Evolutionary conservation across 2,888 invertebrate species (phyloP).

Genomic region (Altica lythri): DNA sequence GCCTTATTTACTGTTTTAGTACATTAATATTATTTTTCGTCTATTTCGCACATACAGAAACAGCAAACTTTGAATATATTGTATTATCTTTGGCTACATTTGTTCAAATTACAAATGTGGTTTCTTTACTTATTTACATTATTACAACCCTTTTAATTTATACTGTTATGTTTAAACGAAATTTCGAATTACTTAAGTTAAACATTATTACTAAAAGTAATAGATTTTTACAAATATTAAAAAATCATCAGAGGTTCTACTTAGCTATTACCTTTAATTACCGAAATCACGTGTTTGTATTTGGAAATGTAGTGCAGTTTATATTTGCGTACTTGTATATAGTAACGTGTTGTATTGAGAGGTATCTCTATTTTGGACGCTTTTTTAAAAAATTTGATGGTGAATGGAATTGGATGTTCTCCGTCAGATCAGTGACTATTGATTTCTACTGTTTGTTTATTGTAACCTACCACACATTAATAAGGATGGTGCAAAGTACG

Average conservation of each 20-base stretch:
- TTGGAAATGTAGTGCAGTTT: neutral
- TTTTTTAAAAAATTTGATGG: slow-evolving; percentile 1
- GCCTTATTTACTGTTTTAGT: neutral
- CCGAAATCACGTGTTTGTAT: slow-evolving; percentile 11
- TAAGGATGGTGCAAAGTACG: too few species aligned
- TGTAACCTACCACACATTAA: neutral
- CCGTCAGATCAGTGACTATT: neutral
- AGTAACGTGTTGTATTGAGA: slow-evolving; percentile 10
- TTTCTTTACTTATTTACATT: neutral
- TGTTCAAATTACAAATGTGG: neutral
- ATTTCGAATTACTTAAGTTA: neutral
- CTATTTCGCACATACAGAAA: neutral
- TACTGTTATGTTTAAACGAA: neutral
- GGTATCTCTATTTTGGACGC: slow-evolving; percentile 10
- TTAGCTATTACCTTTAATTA: slow-evolving; percentile 19
- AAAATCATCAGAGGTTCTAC: slow-evolving; percentile 14
- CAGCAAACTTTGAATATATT: neutral
- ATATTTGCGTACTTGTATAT: slow-evolving; percentile 6
- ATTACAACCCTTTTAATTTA: neutral
- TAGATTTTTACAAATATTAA: slow-evolving; percentile 4
- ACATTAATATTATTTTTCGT: neutral
- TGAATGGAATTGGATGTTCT: slow-evolving; percentile 3
- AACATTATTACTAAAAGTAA: neutral
- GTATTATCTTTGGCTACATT: neutral
- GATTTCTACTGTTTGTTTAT: neutral